Conservation (phyloP, 2,113 vertebrate genomes). For the Bettongia penicillata region DNA sequence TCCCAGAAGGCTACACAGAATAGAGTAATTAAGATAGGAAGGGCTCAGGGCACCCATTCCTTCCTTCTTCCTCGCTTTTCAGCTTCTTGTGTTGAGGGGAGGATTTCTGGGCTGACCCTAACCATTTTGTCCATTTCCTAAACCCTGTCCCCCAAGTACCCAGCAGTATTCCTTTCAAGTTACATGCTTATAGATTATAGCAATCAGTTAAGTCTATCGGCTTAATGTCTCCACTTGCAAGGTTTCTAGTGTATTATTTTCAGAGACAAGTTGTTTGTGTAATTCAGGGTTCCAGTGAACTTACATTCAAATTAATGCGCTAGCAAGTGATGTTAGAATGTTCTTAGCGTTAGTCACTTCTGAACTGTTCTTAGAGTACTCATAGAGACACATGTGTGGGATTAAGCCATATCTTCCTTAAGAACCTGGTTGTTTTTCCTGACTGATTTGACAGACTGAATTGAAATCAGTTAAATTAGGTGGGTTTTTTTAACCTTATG, state of each 20-base stretch:
- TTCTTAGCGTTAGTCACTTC: slow-evolving; percentile 4
- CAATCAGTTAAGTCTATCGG: background rate
- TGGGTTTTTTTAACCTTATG: background rate
- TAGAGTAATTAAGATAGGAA: background rate
- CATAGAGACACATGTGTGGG: background rate
- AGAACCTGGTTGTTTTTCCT: background rate
- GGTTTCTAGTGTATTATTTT: slow-evolving; percentile 9
- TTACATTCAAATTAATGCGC: slow-evolving; percentile 11
- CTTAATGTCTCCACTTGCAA: slow-evolving; percentile 12
- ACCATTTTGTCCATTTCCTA: background rate
- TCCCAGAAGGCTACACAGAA: background rate
- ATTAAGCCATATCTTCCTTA: background rate
- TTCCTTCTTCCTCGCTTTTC: background rate
- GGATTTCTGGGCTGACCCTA: background rate
- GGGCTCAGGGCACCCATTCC: background rate
- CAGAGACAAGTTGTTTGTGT: background rate
- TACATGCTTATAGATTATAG: background rate
- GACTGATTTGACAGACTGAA: background rate
- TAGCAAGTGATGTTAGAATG: slow-evolving; percentile 12
- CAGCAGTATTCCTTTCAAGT: background rate
- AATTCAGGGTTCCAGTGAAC: slow-evolving; percentile 17
- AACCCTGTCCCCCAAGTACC: background rate
- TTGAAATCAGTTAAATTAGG: background rate
- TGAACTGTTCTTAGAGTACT: slow-evolving; percentile 34
- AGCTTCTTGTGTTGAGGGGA: background rate